phyloP scores from a whole-genome alignment of 2,797 vertebrate species.

The Malacoctenus gilli region DNA sequence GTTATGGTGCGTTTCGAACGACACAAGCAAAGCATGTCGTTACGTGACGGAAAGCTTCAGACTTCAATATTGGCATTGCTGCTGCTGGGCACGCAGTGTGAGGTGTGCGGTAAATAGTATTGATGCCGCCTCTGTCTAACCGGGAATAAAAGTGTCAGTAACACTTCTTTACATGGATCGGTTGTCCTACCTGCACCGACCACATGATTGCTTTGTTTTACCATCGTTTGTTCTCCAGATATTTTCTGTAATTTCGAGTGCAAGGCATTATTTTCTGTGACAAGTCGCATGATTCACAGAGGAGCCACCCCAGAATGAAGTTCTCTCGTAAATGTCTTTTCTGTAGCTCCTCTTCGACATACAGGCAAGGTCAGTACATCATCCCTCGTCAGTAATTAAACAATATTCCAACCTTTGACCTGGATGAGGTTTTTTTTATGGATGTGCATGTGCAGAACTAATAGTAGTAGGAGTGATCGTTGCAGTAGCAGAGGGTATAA shows the following conservation, averaged over 20 bases:
- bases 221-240: too few species aligned
- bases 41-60: neutral
- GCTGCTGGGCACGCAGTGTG: neutral
- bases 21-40: neutral
- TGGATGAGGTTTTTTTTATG: neutral
- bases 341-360: neutral
- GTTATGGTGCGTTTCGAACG: neutral
- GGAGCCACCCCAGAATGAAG: neutral
- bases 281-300: neutral
- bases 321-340: neutral
- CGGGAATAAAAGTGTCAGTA: too few species aligned
- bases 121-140: neutral
- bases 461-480: conserved; percentile 7
- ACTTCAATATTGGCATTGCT: neutral
- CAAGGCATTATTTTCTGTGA: neutral
- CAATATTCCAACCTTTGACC: conserved; percentile 4
- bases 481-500: too few species aligned
- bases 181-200: too few species aligned
- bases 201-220: too few species aligned
- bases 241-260: too few species aligned
- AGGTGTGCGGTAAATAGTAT: neutral
- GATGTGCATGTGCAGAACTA: conserved; percentile 3
- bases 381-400: neutral
- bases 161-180: too few species aligned
- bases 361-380: neutral